These are phyloP conservation scores for Zaprionus gabonicus DNA, from an alignment of 1,140 invertebrate species.

Conservation along the genomic window DNA sequence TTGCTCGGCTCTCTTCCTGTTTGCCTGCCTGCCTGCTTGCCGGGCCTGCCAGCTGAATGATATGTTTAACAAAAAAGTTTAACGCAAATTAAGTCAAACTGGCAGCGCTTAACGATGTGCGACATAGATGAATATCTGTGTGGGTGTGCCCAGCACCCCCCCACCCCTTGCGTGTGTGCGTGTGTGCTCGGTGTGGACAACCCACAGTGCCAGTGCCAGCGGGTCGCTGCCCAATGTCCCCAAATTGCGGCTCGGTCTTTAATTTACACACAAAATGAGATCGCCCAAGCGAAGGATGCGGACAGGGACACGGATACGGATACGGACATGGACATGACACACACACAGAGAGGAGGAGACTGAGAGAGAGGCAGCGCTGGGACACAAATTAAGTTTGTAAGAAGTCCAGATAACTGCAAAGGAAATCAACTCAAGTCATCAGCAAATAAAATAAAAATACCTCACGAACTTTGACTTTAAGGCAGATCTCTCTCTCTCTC, in stretches of 20 bases:
- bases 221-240: slow-evolving; percentile 33
- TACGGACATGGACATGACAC: slow-evolving; percentile 18
- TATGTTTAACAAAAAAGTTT: slow-evolving; percentile 82
- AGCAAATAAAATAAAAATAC: slow-evolving; percentile 18
- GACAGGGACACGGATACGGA: neutral
- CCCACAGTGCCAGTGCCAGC: slow-evolving; percentile 30
- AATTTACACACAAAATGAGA: slow-evolving; percentile 63
- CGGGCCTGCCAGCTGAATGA: slow-evolving; percentile 59
- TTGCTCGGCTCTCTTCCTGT: slow-evolving; percentile 14
- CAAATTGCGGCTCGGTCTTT: slow-evolving; percentile 37
- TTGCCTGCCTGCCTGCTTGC: neutral
- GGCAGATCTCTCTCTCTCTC: neutral
- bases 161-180: slow-evolving; percentile 16
- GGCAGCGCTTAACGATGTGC: slow-evolving; percentile 81
- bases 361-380: neutral
- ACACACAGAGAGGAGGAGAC: neutral
- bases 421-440: slow-evolving; percentile 64
- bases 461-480: slow-evolving; percentile 21
- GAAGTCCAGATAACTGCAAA: slow-evolving; percentile 41
- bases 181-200: slow-evolving; percentile 29
- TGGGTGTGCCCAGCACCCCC: slow-evolving; percentile 20
- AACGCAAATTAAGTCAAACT: slow-evolving; percentile 83
- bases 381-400: slow-evolving; percentile 68
- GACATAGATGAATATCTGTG: slow-evolving; percentile 72
- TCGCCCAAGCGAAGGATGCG: slow-evolving; percentile 25